Conservation (phyloP, 92 coral and sea anemone genomes). For the Palythoa caribaeorum region DNA sequence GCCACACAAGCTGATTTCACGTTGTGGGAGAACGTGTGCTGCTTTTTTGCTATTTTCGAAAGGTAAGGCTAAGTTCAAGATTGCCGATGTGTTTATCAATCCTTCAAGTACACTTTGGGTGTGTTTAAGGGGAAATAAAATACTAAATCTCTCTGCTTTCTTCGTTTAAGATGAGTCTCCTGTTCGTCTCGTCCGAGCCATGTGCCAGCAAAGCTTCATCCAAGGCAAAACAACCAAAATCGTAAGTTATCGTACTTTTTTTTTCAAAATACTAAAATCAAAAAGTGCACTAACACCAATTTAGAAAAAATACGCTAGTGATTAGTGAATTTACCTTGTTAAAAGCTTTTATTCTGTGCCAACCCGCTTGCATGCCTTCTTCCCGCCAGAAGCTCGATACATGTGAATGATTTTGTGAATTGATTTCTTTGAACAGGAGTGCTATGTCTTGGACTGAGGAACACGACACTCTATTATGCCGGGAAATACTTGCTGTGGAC, state of each 20-base stretch:
- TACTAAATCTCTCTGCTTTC: conserved; percentile 27
- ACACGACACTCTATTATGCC: conserved; percentile 49
- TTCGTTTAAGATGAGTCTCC: conserved; percentile 40
- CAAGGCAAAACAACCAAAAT: conserved; percentile 43
- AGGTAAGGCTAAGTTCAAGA: no score
- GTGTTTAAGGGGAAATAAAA: conserved; percentile 38
- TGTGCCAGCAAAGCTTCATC: conserved; percentile 51
- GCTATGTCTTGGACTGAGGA: conserved; percentile 51
- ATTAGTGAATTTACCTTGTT: conserved; percentile 37
- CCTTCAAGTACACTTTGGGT: conserved; percentile 30
- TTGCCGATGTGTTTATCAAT: conserved; percentile 26
- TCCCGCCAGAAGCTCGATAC: conserved; percentile 47
- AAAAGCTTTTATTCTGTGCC: conserved; percentile 28
- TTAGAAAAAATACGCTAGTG: conserved; percentile 30
- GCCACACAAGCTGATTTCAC: no score
- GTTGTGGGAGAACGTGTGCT: no score
- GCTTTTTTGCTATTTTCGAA: no score
- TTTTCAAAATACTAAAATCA: conserved; percentile 13
- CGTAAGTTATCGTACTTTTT: conserved; percentile 30
- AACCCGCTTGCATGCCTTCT: conserved; percentile 33
- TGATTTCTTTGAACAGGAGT: conserved; percentile 42
- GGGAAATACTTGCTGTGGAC: conserved; percentile 49
- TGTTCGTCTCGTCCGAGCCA: conserved; percentile 44
- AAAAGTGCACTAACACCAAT: background rate
- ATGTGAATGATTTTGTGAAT: conserved; percentile 27